Percentiles rank a stretch among this genome's conserved stretches.
phyloP scores from a whole-genome alignment of 2,888 invertebrate genomes.

The Acleris sparsana region DNA sequence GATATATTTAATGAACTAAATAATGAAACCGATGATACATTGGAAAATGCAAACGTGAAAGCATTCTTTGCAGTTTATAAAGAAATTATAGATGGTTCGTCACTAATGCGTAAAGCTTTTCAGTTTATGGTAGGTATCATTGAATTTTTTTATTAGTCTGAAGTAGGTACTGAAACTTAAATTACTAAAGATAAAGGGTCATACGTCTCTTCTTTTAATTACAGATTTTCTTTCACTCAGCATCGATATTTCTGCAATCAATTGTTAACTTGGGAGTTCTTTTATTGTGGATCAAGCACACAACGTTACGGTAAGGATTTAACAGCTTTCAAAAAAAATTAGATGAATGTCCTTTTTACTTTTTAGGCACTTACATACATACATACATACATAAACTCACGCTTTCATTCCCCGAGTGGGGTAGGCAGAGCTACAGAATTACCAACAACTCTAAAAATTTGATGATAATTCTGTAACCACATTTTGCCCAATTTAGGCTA shows the following conservation, averaged over 20 bases:
- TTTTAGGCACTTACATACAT: too few species aligned
- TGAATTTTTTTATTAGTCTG: background rate
- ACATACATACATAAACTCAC: too few species aligned
- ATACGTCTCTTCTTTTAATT: slow-evolving; percentile 14
- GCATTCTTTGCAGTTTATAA: slow-evolving; percentile 35
- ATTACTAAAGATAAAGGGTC: too few species aligned
- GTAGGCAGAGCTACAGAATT: too few species aligned
- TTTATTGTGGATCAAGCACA: slow-evolving; percentile 36
- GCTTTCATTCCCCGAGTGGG: too few species aligned
- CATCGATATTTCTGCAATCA: slow-evolving; percentile 42
- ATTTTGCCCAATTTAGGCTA: too few species aligned
- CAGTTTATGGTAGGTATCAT: slow-evolving; percentile 37
- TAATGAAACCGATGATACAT: background rate
- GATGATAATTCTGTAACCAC: too few species aligned
- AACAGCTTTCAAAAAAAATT: background rate
- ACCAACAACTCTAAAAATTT: too few species aligned
- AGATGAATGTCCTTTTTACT: too few species aligned
- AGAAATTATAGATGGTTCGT: slow-evolving; percentile 35
- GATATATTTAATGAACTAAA: background rate
- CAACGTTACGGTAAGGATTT: slow-evolving; percentile 30
- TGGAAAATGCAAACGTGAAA: slow-evolving; percentile 11
- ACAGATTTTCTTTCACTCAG: slow-evolving; percentile 43
- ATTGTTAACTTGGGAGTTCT: slow-evolving; percentile 40
- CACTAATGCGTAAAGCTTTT: slow-evolving; percentile 36
- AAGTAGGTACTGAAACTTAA: too few species aligned